These are phyloP conservation scores for Hipposideros larvatus DNA, from an alignment of 2,797 vertebrate genomes.

Conservation along the genomic window DNA sequence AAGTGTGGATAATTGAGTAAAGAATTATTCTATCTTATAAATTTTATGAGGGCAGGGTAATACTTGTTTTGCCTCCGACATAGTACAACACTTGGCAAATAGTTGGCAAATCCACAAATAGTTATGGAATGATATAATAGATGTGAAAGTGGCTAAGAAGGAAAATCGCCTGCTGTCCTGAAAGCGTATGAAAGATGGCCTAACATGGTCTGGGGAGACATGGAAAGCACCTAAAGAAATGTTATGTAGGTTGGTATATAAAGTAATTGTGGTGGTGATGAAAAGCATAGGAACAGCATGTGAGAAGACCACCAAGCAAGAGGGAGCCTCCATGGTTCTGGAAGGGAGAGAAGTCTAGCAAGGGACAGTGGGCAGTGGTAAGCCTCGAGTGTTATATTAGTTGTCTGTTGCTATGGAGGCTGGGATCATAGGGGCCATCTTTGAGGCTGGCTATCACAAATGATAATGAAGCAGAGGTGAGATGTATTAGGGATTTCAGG, in stretches of 20 bases:
- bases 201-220: not conserved
- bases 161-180: not conserved
- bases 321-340: not conserved
- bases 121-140: not conserved
- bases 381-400: not conserved
- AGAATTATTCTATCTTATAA: not conserved
- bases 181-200: not conserved
- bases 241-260: not conserved
- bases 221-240: not conserved
- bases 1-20: not conserved
- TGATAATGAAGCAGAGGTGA: not conserved
- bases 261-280: not conserved
- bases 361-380: not conserved
- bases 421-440: not conserved
- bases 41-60: not conserved
- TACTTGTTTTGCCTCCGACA: not conserved
- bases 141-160: not conserved
- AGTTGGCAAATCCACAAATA: not conserved
- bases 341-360: not conserved
- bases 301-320: not conserved
- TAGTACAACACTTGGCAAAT: not conserved
- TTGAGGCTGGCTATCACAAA: not conserved
- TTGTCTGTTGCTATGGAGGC: not conserved
- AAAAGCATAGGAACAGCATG: not conserved
- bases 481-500: not conserved